Base-by-base conservation (phyloP, 2,113 vertebrate species). In the Bos javanicus region DNA sequence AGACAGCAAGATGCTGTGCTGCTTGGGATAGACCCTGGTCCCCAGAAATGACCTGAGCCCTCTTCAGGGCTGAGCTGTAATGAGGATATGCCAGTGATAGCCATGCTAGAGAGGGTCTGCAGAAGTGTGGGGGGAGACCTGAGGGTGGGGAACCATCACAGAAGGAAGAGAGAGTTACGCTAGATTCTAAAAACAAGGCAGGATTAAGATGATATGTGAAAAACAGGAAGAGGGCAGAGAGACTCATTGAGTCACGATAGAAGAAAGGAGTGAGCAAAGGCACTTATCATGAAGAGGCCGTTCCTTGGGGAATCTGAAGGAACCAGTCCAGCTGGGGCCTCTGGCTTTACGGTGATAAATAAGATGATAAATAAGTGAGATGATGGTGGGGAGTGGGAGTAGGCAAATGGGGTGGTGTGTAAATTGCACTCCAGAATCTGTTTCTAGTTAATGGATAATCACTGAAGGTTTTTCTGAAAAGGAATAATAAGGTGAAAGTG, bases 391-490 rank as follows among this genome's bases (percentile, higher is more conserved):
- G 39, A 85, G n/a, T 30, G 33, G 80, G 16, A 56, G 52, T 48
- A n/a, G n/a, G 48, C 21, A 46, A 28, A 84, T 5, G 10, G 76
- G 57, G 33, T 33, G 17, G 46, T n/a, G 19, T 62, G 33, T 64
- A 46, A 43, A 59, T 26, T 30, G 14, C 43, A 88, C n/a, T 48
- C 46, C 43, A 67, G 39, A 28, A 13, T 88, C 50, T 87, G 46
- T 71, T 92, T 95, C 84, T 60, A 86, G 52, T 59, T 92, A 87
- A 94, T 25, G 36, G 48, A 81, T 74, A 67, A 96, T 88, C 76
- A 82, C 92, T 52, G 54, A 46, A 83, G 74, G 23, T 26, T 90
- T 94, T 76, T 96, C 80, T 92, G 80, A 93, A 93, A 76, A 96
- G 87, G 36, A 93, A 7, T 21, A 82, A 57, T 30, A 60, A 36